Percentiles rank a stretch among this genome's conserved stretches.
Conservation (phyloP, 2,113 vertebrate genomes). For the Pterocles gutturalis region DNA sequence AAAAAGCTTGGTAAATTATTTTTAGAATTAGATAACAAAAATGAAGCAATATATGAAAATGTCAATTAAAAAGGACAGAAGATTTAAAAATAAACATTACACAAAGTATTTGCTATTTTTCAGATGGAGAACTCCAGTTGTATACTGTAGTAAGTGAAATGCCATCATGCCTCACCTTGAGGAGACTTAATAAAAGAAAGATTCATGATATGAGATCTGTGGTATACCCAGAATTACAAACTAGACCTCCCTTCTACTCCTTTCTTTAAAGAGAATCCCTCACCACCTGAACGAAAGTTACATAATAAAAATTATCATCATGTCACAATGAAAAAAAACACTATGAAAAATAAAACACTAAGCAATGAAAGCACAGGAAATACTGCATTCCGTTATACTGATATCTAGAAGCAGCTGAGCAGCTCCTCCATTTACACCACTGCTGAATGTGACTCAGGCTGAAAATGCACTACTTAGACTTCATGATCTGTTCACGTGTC, state of each 20-base stretch:
- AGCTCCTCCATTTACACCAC: not conserved
- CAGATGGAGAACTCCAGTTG: not conserved
- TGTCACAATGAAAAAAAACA: not conserved
- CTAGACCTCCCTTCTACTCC: not conserved
- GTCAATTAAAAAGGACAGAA: not conserved
- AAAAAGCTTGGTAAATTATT: not conserved
- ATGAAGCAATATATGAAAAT: not conserved
- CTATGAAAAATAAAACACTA: not conserved
- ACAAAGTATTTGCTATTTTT: not conserved
- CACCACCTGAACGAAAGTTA: not conserved
- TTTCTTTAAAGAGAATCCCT: not conserved
- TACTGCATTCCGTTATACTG: not conserved
- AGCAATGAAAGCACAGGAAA: not conserved
- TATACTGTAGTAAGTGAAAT: not conserved
- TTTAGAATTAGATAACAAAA: not conserved
- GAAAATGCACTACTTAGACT: not conserved
- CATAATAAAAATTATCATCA: not conserved
- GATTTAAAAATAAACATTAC: not conserved
- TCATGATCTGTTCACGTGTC: not conserved
- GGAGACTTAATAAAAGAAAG: not conserved
- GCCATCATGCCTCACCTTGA: not conserved
- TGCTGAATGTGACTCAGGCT: not conserved
- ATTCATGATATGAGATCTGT: not conserved
- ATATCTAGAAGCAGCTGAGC: not conserved
- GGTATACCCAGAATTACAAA: not conserved